Conservation (phyloP, 64 coral and sea anemone species). For the Actinia tenebrosa region DNA sequence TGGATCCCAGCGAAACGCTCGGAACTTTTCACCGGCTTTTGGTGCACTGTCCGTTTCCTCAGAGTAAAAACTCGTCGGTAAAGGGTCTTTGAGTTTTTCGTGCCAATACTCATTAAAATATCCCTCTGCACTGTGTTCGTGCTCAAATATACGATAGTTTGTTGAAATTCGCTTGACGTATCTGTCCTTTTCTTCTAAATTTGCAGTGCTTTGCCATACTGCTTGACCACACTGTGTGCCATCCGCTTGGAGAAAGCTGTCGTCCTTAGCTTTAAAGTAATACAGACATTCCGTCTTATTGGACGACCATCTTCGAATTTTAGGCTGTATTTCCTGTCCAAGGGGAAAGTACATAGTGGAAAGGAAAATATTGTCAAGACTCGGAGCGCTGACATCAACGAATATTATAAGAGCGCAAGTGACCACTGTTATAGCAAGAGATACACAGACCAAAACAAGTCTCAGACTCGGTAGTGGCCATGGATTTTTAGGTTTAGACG, state of each 20-base stretch:
- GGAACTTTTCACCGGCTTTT: slow-evolving; percentile 70
- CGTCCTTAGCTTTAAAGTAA: slow-evolving; percentile 73
- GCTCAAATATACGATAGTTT: slow-evolving; percentile 87
- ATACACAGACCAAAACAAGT: slow-evolving; percentile 92
- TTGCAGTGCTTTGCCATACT: slow-evolving; percentile 91
- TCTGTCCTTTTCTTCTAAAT: slow-evolving; percentile 79
- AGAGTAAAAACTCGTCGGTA: slow-evolving; percentile 88
- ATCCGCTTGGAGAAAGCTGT: slow-evolving; percentile 71
- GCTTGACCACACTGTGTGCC: slow-evolving; percentile 92
- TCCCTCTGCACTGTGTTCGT: slow-evolving; percentile 53
- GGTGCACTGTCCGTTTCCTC: slow-evolving; percentile 93
- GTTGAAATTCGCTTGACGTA: slow-evolving; percentile 95
- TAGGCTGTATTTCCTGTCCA: slow-evolving; percentile 93
- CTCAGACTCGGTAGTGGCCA: slow-evolving; percentile 94
- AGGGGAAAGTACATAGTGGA: slow-evolving; percentile 92
- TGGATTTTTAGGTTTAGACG: slow-evolving; percentile 27
- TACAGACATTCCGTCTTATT: slow-evolving; percentile 82
- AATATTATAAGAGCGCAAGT: slow-evolving; percentile 95
- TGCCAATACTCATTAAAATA: slow-evolving; percentile 95
- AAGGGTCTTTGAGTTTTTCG: slow-evolving; percentile 79
- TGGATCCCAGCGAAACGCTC: slow-evolving; percentile 94
- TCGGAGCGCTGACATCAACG: slow-evolving; percentile 85
- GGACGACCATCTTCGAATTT: slow-evolving; percentile 80
- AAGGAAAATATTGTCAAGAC: slow-evolving; percentile 86
- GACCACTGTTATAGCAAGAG: slow-evolving; percentile 72